Conservation (phyloP, 2,113 vertebrate genomes). For the Clarias magur region DNA sequence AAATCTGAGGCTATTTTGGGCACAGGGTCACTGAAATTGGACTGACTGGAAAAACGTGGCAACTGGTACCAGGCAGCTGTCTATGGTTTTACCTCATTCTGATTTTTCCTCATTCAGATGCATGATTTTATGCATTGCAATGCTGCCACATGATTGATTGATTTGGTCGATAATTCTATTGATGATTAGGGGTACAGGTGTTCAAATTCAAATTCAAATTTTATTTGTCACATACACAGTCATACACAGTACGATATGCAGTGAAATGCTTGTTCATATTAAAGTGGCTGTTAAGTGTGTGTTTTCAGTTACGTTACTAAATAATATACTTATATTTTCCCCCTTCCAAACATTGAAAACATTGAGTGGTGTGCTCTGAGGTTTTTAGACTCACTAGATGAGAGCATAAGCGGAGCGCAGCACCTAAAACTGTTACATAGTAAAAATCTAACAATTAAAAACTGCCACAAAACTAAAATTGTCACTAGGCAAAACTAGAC, state of each 20-base stretch:
- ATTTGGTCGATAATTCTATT: neutral
- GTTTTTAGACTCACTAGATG: neutral
- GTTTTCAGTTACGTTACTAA: neutral
- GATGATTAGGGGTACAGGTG: neutral
- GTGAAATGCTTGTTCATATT: too few species aligned
- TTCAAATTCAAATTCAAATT: too few species aligned
- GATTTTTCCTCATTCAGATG: neutral
- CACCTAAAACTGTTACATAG: neutral
- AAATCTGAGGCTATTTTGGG: neutral
- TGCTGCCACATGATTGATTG: neutral
- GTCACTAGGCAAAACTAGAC: too few species aligned
- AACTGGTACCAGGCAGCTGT: too few species aligned
- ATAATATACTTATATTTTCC: neutral
- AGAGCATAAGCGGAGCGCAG: neutral
- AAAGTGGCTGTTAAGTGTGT: neutral
- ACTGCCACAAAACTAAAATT: neutral
- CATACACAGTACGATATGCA: too few species aligned
- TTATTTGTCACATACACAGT: too few species aligned
- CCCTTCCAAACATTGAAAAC: neutral
- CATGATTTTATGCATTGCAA: neutral
- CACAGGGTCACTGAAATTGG: neutral
- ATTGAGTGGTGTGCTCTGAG: neutral
- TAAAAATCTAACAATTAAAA: neutral
- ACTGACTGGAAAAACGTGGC: neutral
- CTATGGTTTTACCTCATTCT: neutral